Evolutionary conservation across 2,113 vertebrate genomes (phyloP), one percentile per base, ranked within the genome.

Genomic region (Microcebus jonahi): DNA sequence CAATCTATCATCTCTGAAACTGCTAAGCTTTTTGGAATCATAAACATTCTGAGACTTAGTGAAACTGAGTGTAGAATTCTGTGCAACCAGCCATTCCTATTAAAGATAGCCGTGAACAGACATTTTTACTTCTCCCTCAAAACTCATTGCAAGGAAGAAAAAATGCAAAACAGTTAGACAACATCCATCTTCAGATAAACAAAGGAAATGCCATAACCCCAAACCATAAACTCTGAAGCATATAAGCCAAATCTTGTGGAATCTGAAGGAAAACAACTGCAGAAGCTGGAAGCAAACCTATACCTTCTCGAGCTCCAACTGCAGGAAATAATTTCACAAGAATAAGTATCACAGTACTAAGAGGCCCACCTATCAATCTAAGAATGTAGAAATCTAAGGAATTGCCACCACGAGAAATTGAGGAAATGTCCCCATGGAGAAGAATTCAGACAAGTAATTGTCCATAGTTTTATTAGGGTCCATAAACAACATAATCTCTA

Each of bases 11-110:
- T 70, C 34, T 70, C 77, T 29, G 50, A 90, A 96, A 81, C 5
- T 10, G 48, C 73, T 70, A 55, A 73, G 55, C 29, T 79, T 91
- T 31, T 2, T 80, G 27, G 29, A 81, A 80, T 71, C 48, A 14
- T n/a, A 39, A 53, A 14, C 57, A 45, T 89, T 55, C 67, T 94
- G 57, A 79, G 9, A 27, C 21, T 45, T 45, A 87, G 12, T 63
- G n/a, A 97, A 90, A 94, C 20, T 3, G 6, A 75, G 25, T 13
- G 1, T 48, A 95, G 70, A 95, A 71, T 94, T 77, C 77, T 50
- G 8, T 42, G 5, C 34, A 63, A 50, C 50, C 45, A 27, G 4
- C 13, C 50, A 3, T 76, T 95, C 25, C 20, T 93, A 39, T 45
- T 68, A 92, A 85, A 93, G 29, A 42, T 6, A 59, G 7, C 20